phyloP scores from a whole-genome alignment of 2,113 vertebrate genomes.

The Octodon degus region DNA sequence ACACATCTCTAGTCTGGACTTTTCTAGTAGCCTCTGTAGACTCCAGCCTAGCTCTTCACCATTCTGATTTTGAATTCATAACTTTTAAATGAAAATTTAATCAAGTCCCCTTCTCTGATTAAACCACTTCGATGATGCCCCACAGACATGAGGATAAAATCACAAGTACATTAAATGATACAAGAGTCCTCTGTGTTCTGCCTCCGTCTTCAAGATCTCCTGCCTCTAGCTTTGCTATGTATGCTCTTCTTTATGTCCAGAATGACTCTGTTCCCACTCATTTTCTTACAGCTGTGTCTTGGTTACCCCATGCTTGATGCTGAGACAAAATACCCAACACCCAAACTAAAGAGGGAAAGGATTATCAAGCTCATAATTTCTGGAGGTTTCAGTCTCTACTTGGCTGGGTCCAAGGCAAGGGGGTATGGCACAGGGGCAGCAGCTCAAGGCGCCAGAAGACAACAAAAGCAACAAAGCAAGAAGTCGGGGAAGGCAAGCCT shows the following conservation, averaged over 20 bases:
- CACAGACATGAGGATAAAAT: background rate
- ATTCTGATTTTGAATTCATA: background rate
- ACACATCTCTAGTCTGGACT: background rate
- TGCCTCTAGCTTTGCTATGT: background rate
- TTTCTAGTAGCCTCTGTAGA: background rate
- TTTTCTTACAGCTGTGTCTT: background rate
- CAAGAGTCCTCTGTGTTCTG: background rate
- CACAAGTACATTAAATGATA: background rate
- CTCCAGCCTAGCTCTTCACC: background rate
- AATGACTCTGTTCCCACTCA: background rate
- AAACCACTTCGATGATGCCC: background rate
- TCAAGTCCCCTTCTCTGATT: background rate
- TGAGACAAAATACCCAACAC: too few relatives aligned
- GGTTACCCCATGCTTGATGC: too few relatives aligned
- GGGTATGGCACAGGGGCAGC: too few relatives aligned
- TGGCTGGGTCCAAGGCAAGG: too few relatives aligned
- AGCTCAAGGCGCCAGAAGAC: too few relatives aligned
- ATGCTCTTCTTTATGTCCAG: background rate
- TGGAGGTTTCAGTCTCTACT: too few relatives aligned
- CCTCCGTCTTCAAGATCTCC: background rate
- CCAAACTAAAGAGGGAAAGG: too few relatives aligned
- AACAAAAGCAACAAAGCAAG: too few relatives aligned
- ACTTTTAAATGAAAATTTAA: slow-evolving; percentile 34
- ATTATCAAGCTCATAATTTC: too few relatives aligned
- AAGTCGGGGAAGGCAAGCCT: too few relatives aligned